Conservation (phyloP, 2,113 vertebrate genomes). For the Calidris pugnax region DNA sequence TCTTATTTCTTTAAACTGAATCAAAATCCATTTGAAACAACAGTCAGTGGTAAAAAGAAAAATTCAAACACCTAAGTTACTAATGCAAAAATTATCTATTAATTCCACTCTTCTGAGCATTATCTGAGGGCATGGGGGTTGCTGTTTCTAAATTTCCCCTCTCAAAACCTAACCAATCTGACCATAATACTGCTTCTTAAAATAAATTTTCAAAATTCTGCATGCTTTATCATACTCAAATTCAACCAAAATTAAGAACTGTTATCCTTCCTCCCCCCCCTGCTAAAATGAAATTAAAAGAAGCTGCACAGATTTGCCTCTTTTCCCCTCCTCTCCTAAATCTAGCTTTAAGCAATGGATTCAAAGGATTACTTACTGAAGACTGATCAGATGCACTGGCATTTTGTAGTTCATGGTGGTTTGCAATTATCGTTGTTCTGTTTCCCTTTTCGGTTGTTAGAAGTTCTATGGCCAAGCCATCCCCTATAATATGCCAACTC, state of each 20-base stretch:
- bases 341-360: neutral
- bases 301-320: neutral
- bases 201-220: neutral
- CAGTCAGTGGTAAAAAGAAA: neutral
- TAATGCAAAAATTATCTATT: neutral
- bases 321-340: neutral
- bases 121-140: neutral
- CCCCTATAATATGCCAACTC: conserved; percentile 95
- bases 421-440: conserved; percentile 81
- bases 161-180: neutral
- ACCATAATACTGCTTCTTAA: neutral
- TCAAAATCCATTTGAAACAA: neutral
- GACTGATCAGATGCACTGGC: conserved; percentile 81
- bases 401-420: conserved; percentile 84
- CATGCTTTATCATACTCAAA: neutral
- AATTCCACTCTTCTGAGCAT: neutral
- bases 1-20: neutral
- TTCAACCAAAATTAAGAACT: neutral
- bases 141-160: neutral
- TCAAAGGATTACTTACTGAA: conserved; percentile 80
- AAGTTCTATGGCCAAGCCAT: conserved; percentile 92
- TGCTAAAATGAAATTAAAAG: neutral
- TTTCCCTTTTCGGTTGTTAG: conserved; percentile 91
- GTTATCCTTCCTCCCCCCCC: neutral
- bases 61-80: neutral